phyloP scores from a whole-genome alignment of 2,113 vertebrate genomes.

The Ardeotis arabs region DNA sequence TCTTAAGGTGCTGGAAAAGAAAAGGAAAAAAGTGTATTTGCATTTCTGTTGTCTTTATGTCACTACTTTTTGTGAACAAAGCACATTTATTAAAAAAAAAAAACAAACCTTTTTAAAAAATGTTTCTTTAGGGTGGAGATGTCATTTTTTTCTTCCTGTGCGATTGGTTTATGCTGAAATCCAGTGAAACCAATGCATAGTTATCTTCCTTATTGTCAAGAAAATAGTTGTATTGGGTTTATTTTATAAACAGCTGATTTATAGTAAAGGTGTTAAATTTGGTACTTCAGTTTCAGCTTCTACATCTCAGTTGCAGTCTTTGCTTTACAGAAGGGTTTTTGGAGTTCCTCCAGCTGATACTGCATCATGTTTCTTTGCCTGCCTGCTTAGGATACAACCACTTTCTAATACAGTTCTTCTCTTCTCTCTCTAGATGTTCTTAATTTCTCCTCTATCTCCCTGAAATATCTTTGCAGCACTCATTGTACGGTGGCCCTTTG shows the following conservation, averaged over 20 bases:
- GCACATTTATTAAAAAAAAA: constrained; percentile 80
- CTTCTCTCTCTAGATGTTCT: background rate
- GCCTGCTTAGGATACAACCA: background rate
- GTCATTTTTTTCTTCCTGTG: background rate
- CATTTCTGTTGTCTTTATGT: constrained; percentile 78
- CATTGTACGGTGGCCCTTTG: accelerated
- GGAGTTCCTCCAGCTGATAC: background rate
- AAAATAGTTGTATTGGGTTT: background rate
- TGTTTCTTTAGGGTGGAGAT: background rate
- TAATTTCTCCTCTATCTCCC: background rate
- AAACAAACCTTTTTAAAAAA: background rate
- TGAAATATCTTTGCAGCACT: background rate
- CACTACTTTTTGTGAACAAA: constrained; percentile 79
- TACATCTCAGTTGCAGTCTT: background rate
- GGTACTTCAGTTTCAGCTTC: background rate
- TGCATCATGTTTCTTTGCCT: background rate
- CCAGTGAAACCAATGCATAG: background rate
- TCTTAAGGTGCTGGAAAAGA: constrained; percentile 59
- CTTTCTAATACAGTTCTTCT: background rate
- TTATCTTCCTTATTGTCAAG: background rate
- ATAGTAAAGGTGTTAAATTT: background rate
- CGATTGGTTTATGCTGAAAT: background rate
- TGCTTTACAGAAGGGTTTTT: background rate
- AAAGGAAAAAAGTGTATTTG: constrained; percentile 62
- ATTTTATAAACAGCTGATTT: background rate